Evolutionary conservation across 1,140 invertebrate species (phyloP), one percentile per base, ranked within the genome.

Genomic region (Harpegnathos saltator): DNA sequence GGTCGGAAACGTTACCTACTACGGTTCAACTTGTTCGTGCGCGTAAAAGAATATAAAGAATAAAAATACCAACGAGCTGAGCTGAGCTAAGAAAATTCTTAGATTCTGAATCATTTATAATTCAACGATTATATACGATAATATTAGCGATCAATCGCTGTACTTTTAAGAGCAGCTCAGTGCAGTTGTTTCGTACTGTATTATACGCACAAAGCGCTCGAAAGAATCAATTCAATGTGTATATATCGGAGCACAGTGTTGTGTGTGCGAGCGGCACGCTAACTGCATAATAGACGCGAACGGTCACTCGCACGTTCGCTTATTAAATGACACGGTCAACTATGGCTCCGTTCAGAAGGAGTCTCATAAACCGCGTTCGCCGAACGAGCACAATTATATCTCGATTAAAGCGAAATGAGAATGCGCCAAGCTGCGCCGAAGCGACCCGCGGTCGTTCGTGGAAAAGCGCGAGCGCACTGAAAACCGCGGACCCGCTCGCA

Each of bases 251-350:
- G 33, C 24, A 14, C 65, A 19, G 1, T 17, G 66, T n/a, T 78
- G 33, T 69, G 50, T 24, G 33, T 69, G 50, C n/a, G 50, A 56
- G 69, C 33, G 54, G 24, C 33, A 58, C 44, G 29, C 48, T 75
- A 33, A 56, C 22, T 58, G 56, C 33, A 44, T 9, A 71, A 59
- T 69, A 22, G 33, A 58, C 63, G 52, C 29, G 50, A 38, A 80
- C 58, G 69, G 65, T 59, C 73, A 52, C 44, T 75, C 65, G 15
- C 22, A 44, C 61, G 26, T 66, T 77, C 19, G 48, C 29, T 80
- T 80, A 80, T 80, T 80, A 71, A 80, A 80, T 80, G 52, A 80
- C 65, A 80, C 75, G 75, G 75, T 80, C 11, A 69, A 80, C 65
- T 71, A 58, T 71, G 38, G 65, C 54, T 9, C 65, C 44, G 24